Evolutionary conservation across 2,888 invertebrate genomes (phyloP).

Genomic region (Automeris io): DNA sequence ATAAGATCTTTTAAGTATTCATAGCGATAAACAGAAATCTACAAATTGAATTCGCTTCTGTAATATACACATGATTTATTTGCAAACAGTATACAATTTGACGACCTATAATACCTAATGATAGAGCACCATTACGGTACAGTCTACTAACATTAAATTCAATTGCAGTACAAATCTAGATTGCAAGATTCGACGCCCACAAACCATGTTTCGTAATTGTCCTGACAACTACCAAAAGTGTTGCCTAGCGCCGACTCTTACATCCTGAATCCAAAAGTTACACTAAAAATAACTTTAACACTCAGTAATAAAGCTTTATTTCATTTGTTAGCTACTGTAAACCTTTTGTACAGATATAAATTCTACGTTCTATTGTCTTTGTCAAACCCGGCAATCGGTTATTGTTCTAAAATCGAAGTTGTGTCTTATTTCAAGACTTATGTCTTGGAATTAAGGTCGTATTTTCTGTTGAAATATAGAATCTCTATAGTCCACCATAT

Average conservation of each 20-base stretch:
- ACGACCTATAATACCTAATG: conserved; percentile 9
- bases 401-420: not conserved
- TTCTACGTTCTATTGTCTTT: conserved; percentile 50
- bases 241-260: conserved; percentile 32
- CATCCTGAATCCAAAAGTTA: conserved; percentile 28
- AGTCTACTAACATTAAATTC: conserved; percentile 26
- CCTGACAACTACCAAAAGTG: conserved; percentile 37
- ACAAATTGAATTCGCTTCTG: not conserved
- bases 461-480: not conserved
- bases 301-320: not conserved
- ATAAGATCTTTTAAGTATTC: no score
- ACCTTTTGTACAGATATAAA: conserved; percentile 2
- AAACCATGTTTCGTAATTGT: conserved; percentile 24
- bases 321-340: not conserved
- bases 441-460: not conserved
- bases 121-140: conserved; percentile 2
- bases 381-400: conserved; percentile 3
- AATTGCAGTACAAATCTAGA: conserved; percentile 34
- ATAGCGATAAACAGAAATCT: no score
- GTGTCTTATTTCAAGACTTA: conserved; percentile 1
- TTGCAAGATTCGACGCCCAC: conserved; percentile 34
- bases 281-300: conserved; percentile 22
- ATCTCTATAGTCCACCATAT: not conserved
- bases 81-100: not conserved
- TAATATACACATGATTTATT: not conserved